Percentiles rank a stretch among this genome's conserved stretches.
Conservation (phyloP, 2,888 invertebrate genomes). For the Ormyrus thymus region DNA sequence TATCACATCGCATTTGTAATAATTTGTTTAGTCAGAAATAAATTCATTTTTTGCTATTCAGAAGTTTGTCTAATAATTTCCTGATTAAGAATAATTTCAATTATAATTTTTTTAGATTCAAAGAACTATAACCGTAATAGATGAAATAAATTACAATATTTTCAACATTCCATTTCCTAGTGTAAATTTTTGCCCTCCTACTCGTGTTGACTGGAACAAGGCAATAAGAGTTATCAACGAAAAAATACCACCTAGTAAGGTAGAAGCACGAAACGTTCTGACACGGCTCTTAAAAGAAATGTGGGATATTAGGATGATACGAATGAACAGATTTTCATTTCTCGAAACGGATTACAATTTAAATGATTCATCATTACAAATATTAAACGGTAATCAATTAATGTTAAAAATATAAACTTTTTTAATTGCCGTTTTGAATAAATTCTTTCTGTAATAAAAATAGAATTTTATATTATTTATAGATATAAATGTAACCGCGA, state of each 20-base stretch:
- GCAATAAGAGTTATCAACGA: slow-evolving; percentile 50
- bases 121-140: slow-evolving; percentile 62
- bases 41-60: no score
- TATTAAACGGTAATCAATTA: slow-evolving; percentile 6
- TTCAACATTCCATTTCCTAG: slow-evolving; percentile 65
- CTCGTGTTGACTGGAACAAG: slow-evolving; percentile 63
- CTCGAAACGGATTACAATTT: background rate
- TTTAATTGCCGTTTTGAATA: no score
- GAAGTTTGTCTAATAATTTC: no score
- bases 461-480: background rate
- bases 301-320: background rate
- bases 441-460: background rate
- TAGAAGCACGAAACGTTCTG: background rate
- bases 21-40: no score
- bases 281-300: background rate
- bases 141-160: slow-evolving; percentile 62
- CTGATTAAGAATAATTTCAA: no score
- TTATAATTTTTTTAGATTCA: slow-evolving; percentile 42
- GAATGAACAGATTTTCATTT: background rate
- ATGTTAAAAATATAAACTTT: background rate
- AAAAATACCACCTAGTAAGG: slow-evolving; percentile 16
- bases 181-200: slow-evolving; percentile 64
- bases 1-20: no score
- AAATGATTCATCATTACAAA: background rate
- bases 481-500: slow-evolving; percentile 33